Percentiles rank a stretch among this genome's conserved stretches.
Evolutionary conservation across 2,113 vertebrate genomes (phyloP).

Genomic region (Melanotaenia duboulayi): DNA sequence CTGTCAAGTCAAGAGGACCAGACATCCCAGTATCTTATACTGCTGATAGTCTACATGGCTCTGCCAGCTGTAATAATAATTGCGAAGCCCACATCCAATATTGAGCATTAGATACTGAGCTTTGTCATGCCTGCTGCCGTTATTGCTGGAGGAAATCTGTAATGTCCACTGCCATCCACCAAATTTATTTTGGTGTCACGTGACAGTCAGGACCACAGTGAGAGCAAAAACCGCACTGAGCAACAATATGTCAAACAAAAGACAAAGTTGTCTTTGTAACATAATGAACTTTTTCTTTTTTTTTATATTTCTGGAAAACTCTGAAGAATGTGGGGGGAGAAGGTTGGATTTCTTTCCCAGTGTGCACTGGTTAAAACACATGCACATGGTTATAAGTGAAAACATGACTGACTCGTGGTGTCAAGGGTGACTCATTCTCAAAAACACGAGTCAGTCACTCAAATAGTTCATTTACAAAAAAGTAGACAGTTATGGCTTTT

Average conservation of each 20-base stretch:
- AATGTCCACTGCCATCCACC: background rate
- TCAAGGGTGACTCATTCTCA: background rate
- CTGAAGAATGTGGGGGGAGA: background rate
- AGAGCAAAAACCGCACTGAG: background rate
- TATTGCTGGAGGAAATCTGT: slow-evolving; percentile 10
- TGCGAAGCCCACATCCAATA: slow-evolving; percentile 9
- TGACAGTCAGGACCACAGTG: slow-evolving; percentile 7
- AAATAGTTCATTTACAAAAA: too few relatives aligned
- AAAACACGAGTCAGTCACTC: background rate
- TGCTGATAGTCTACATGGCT: slow-evolving; percentile 20
- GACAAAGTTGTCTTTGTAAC: slow-evolving; percentile 1
- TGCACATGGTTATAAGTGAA: background rate
- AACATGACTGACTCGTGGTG: background rate
- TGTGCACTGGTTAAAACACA: background rate
- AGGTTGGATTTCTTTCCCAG: background rate
- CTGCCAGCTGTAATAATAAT: slow-evolving; percentile 28
- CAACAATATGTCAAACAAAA: background rate
- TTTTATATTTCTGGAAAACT: background rate
- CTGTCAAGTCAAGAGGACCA: background rate
- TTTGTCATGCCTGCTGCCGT: slow-evolving; percentile 17
- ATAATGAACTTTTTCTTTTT: background rate
- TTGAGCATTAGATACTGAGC: slow-evolving; percentile 15
- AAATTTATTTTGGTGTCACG: slow-evolving; percentile 30
- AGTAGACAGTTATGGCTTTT: background rate
- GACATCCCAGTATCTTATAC: background rate